Conservation (phyloP, 2,113 vertebrate species). For the Quiscalus mexicanus region DNA sequence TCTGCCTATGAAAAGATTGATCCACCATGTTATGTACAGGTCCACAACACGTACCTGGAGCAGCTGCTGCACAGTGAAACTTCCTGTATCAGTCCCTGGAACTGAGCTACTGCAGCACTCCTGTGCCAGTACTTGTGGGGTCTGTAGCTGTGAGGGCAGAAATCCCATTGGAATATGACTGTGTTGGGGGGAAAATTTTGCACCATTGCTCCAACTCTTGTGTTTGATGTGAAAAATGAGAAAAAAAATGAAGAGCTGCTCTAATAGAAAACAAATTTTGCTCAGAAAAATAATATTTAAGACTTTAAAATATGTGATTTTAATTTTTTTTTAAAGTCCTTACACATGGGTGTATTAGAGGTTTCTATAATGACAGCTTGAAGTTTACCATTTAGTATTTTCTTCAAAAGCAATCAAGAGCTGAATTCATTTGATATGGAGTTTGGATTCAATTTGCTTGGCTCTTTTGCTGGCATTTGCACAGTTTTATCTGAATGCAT, state of each 20-base stretch:
- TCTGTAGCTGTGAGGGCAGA: neutral
- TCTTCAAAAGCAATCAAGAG: neutral
- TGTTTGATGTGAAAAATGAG: neutral
- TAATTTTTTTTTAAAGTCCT: neutral
- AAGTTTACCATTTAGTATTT: constrained; percentile 16
- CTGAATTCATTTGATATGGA: constrained; percentile 30
- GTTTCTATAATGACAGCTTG: neutral
- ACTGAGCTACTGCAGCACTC: neutral
- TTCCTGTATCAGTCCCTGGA: neutral
- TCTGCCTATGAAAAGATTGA: neutral
- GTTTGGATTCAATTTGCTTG: constrained; percentile 36
- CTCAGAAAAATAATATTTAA: neutral
- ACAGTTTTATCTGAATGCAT: neutral
- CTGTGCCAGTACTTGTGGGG: neutral
- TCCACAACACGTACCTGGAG: neutral
- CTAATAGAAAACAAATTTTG: neutral
- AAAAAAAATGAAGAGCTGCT: neutral
- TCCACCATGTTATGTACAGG: neutral
- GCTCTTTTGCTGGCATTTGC: constrained; percentile 21
- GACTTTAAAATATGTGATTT: neutral
- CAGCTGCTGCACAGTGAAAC: neutral
- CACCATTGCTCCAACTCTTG: neutral
- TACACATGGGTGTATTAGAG: neutral
- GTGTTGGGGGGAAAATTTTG: neutral
- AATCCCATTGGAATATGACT: neutral